These are phyloP conservation scores for Drosophila yakuba DNA, from an alignment of 1,140 invertebrate genomes.

Conservation along the genomic window DNA sequence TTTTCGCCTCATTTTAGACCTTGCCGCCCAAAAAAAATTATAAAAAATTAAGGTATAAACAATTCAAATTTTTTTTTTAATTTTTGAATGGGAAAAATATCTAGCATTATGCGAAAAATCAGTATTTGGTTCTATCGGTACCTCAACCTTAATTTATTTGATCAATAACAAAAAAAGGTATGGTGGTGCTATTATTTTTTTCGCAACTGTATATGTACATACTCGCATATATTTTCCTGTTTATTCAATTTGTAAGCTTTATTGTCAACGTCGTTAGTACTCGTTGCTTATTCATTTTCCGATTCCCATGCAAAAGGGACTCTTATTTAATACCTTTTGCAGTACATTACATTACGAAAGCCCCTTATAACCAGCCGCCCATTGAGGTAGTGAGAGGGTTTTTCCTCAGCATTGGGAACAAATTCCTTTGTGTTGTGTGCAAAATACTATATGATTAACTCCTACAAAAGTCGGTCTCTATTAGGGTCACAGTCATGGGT, in stretches of 20 bases:
- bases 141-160: too few relatives aligned
- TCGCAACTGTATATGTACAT: background rate
- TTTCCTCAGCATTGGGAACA: background rate
- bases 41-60: too few relatives aligned
- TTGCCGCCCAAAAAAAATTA: too few relatives aligned
- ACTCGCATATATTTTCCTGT: slow-evolving; percentile 19
- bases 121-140: too few relatives aligned
- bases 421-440: background rate
- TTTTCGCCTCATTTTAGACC: too few relatives aligned
- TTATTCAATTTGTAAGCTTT: slow-evolving; percentile 59
- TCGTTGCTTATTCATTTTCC: slow-evolving; percentile 16
- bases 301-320: slow-evolving; percentile 5
- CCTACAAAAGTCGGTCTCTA: too few relatives aligned
- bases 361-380: slow-evolving; percentile 5
- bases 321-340: slow-evolving; percentile 7
- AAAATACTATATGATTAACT: background rate
- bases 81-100: too few relatives aligned
- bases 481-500: background rate
- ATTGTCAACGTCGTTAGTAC: slow-evolving; percentile 52
- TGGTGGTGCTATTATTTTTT: too few relatives aligned
- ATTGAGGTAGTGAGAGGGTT: slow-evolving; percentile 4
- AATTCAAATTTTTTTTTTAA: too few relatives aligned
- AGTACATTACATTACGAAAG: slow-evolving; percentile 26
- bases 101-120: too few relatives aligned
- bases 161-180: too few relatives aligned